Conservation (phyloP, 2,113 vertebrate genomes). For the Dermatemys mawii region DNA sequence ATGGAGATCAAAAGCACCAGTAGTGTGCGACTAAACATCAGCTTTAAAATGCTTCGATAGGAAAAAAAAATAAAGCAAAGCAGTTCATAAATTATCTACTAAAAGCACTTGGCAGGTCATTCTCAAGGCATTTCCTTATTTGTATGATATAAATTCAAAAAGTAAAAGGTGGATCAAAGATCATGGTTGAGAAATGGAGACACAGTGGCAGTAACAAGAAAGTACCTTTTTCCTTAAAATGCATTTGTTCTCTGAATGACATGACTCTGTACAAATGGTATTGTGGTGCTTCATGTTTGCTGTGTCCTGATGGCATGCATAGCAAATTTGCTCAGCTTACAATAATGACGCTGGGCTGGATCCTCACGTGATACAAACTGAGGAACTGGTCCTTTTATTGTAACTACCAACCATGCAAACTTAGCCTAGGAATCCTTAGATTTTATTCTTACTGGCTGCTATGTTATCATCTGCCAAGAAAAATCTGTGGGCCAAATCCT, state of each 20-base stretch:
- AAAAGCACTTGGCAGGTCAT: slow-evolving; percentile 66
- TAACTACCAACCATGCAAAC: background rate
- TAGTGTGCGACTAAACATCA: slow-evolving; percentile 66
- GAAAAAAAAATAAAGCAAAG: slow-evolving; percentile 69
- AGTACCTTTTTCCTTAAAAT: background rate
- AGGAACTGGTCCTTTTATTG: background rate
- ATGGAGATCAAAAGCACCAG: slow-evolving; percentile 62
- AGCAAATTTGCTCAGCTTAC: background rate
- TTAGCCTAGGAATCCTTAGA: background rate
- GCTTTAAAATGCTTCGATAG: slow-evolving; percentile 62
- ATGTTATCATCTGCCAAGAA: background rate
- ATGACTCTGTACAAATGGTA: background rate
- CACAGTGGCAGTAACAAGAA: slow-evolving; percentile 34
- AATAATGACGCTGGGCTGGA: background rate
- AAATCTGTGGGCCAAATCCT: background rate
- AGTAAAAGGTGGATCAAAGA: slow-evolving; percentile 53
- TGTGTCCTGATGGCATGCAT: accelerated
- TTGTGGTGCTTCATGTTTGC: background rate
- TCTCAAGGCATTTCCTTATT: slow-evolving; percentile 61
- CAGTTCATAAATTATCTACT: slow-evolving; percentile 72
- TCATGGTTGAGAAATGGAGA: slow-evolving; percentile 62
- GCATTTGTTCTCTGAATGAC: background rate
- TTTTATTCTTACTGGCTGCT: background rate
- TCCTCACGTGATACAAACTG: background rate
- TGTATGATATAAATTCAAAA: slow-evolving; percentile 61